Base-by-base conservation (phyloP, 1,140 invertebrate species). In the Saccostrea echinata region DNA sequence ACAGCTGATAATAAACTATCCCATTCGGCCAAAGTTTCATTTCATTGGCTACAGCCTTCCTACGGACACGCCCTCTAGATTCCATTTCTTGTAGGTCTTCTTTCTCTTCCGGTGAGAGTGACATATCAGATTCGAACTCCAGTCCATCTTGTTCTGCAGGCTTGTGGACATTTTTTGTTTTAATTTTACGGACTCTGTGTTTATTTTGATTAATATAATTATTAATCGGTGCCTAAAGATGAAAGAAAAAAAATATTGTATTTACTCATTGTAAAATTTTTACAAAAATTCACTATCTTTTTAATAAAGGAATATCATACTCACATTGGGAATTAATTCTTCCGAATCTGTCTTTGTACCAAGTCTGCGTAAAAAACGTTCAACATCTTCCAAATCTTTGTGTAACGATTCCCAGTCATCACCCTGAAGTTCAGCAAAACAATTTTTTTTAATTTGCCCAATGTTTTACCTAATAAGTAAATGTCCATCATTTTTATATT, bases 121-220 rank as follows among this genome's bases (percentile, higher is more conserved):
- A 84, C 53, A 91, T 89, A 61, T 91, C 90, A 3, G 88, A 90
- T 83, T 91, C 90, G 64, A 88, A 90, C 21, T 84, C 86, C 8
- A 71, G 57, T 9, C 88, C 88, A 64, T 71, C 33, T 80, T 91
- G 84, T 53, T 91, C 90, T 24, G 90, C 80, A 4, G 90, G 90
- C 30, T 83, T 83, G 35, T 83, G 35, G 21, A 83, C 81, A 52
- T 83, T 33, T 83, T 83, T 83, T 0, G 81, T 83, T 83, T 83
- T 76, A 16, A 76, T 76, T 33, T 76, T 76, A 30, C 68, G 68
- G 11, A 76, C 68, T 0, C 27, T 27, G 1, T 24, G 68, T 35
- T 76, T 76, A 24, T 76, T 76, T 24, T 30, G 68, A 27, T 76
- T 30, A 9, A 76, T 13, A 76, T 30, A 76, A 76, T 76, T 76